Base-by-base conservation (phyloP, 2,113 vertebrate species). In the Progne subis region DNA sequence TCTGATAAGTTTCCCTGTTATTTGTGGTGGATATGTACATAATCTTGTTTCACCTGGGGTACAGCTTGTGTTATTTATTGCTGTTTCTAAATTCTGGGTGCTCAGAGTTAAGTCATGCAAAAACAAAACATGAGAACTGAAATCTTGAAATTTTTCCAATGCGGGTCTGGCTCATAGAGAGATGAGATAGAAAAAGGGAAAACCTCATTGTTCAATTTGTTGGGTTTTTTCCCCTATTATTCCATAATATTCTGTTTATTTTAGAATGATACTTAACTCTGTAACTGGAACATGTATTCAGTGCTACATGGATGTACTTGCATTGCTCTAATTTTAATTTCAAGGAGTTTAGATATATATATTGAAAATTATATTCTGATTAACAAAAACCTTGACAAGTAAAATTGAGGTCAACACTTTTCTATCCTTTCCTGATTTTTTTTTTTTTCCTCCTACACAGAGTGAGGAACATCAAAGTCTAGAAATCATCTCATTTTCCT, bases 1-100 rank as follows among this genome's bases (percentile, higher is more conserved):
- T 80, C 69, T 69, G 47, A 46, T 90, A 96, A 91, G 31, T 65
- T 92, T 84, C n/a, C 28, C 19, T 72, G 26, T 67, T 93, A 86
- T 68, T 95, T 90, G 24, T 55, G 75, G 72, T 74, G 39, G 29
- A 43, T 74, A 76, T 56, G 13, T 43, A 77, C 24, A 61, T 18
- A 90, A 71, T 63, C 34, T 47, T 56, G 28, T 59, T 83, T 81
- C 60, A 90, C 64, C 24, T 75, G 34, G 28, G 61, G 31, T 86
- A 81, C 81, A 90, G 32, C 50, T 20, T 59, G 37, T 0, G 0
- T 88, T 90, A 92, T 92, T 88, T 84, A 95, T 86, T 87, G 26
- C 29, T 82, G 11, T 63, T 86, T 82, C 39, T 47, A 17, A 88
- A 86, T 72, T 82, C n/a, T 59, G 43, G 43, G 34, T 86, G 59